Percentiles rank a stretch among this genome's conserved stretches.
Evolutionary conservation across 2,797 vertebrate species (phyloP).

Genomic region (Protosalanx chinensis): DNA sequence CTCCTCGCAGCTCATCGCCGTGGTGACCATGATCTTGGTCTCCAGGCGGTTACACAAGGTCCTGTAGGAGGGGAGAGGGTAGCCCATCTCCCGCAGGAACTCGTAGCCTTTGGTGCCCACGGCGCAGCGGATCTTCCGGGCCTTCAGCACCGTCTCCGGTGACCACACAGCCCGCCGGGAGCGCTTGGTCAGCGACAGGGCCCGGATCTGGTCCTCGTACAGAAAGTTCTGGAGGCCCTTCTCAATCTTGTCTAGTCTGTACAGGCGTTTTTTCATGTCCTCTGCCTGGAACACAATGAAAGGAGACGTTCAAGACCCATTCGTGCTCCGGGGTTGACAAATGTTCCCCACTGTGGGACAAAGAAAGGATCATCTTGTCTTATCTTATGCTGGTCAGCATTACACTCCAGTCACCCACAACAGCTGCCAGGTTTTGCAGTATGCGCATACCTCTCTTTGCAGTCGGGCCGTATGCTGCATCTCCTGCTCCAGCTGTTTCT

Average conservation of each 20-base stretch:
- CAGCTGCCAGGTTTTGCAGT: neutral
- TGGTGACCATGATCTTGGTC: conserved; percentile 75
- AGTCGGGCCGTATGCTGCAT: conserved; percentile 73
- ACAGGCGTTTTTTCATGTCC: conserved; percentile 79
- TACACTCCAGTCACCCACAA: no score
- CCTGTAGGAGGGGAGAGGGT: conserved; percentile 79
- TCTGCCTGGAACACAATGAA: conserved; percentile 61
- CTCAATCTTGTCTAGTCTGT: conserved; percentile 74
- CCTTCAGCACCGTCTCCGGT: conserved; percentile 74
- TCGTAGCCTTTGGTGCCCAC: conserved; percentile 80
- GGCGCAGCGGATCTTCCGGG: conserved; percentile 73
- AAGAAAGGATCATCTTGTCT: no score
- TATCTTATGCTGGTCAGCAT: no score
- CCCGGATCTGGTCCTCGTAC: conserved; percentile 78
- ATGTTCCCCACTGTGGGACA: no score
- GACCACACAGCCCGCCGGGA: conserved; percentile 80
- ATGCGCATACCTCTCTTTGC: conserved; percentile 70
- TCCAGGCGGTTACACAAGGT: conserved; percentile 80
- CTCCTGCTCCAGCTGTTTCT: conserved; percentile 75
- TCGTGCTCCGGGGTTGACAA: no score
- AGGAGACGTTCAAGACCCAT: no score
- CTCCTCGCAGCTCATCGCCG: conserved; percentile 75
- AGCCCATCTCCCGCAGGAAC: conserved; percentile 75
- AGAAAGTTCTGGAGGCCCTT: conserved; percentile 78
- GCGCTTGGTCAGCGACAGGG: conserved; percentile 75